Percentiles rank a stretch among this genome's conserved stretches.
These are phyloP conservation scores for Gasteruption jaculator DNA, from an alignment of 2,888 invertebrate genomes.

Conservation along the genomic window DNA sequence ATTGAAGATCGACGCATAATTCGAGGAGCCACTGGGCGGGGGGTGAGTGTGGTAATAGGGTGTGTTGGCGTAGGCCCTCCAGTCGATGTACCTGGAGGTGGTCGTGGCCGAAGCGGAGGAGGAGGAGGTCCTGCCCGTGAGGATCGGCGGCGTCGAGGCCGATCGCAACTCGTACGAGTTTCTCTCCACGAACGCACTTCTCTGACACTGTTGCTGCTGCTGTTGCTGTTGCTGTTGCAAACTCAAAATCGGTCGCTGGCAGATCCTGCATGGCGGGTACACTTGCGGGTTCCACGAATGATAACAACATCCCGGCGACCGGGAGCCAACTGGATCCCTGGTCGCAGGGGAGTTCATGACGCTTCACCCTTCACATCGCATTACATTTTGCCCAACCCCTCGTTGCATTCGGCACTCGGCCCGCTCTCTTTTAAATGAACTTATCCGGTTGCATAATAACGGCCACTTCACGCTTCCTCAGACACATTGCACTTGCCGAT, in stretches of 20 bases:
- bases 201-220: slow-evolving; percentile 17
- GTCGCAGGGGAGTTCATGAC: slow-evolving; percentile 50
- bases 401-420: too few relatives aligned
- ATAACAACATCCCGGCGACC: slow-evolving; percentile 50
- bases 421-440: too few relatives aligned
- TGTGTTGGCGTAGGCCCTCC: too few relatives aligned
- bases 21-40: slow-evolving; percentile 29
- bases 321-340: slow-evolving; percentile 48
- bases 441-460: too few relatives aligned
- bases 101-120: too few relatives aligned
- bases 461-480: too few relatives aligned
- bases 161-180: slow-evolving; percentile 27
- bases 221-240: slow-evolving; percentile 26
- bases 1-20: slow-evolving; percentile 31
- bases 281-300: slow-evolving; percentile 45
- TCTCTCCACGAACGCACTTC: slow-evolving; percentile 20
- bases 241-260: slow-evolving; percentile 41
- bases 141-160: slow-evolving; percentile 27
- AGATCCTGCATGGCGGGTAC: slow-evolving; percentile 41
- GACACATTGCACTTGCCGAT: too few relatives aligned
- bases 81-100: too few relatives aligned
- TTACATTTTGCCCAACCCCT: slow-evolving; percentile 24
- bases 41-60: slow-evolving; percentile 32
- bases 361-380: slow-evolving; percentile 48
- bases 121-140: too few relatives aligned